phyloP scores from a whole-genome alignment of 2,797 vertebrate species.

The Pelodytes ibericus region DNA sequence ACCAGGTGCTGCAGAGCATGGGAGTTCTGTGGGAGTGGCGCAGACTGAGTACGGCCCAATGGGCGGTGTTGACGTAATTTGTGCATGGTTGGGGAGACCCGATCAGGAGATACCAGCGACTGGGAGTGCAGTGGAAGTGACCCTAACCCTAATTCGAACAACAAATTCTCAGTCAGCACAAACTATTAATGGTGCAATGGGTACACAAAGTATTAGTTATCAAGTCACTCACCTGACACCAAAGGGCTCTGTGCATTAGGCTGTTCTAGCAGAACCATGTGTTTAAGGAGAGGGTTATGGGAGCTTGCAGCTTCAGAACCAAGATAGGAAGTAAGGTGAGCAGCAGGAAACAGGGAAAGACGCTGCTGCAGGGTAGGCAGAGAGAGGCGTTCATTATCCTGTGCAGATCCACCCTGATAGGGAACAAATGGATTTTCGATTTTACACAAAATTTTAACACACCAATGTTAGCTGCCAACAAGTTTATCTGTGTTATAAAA shows the following conservation, averaged over 20 bases:
- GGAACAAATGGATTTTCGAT: neutral
- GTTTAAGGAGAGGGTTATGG: slow-evolving; percentile 90
- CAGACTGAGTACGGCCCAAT: slow-evolving; percentile 93
- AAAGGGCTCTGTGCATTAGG: slow-evolving; percentile 80
- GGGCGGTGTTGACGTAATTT: slow-evolving; percentile 94
- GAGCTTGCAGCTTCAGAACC: slow-evolving; percentile 76
- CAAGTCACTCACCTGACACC: slow-evolving; percentile 79
- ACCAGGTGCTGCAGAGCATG: slow-evolving; percentile 97
- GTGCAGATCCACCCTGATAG: slow-evolving; percentile 78
- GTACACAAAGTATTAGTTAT: neutral
- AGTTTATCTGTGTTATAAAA: too few relatives aligned
- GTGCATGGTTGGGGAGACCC: slow-evolving; percentile 86
- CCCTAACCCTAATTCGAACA: slow-evolving; percentile 82
- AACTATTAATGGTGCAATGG: neutral
- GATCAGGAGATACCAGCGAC: slow-evolving; percentile 74
- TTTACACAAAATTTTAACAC: too few relatives aligned
- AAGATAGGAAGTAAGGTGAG: slow-evolving; percentile 91
- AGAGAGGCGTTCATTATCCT: slow-evolving; percentile 85
- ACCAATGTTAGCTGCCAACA: too few relatives aligned
- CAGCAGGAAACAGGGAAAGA: slow-evolving; percentile 84
- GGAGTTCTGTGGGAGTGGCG: slow-evolving; percentile 92
- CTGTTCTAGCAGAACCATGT: slow-evolving; percentile 94
- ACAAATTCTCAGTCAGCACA: slow-evolving; percentile 64
- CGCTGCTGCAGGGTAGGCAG: slow-evolving; percentile 85
- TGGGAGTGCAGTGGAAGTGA: slow-evolving; percentile 81